Evolutionary conservation across 2,797 vertebrate genomes (phyloP), one percentile per base, ranked within the genome.

Genomic region (Poeciliopsis presidionis): DNA sequence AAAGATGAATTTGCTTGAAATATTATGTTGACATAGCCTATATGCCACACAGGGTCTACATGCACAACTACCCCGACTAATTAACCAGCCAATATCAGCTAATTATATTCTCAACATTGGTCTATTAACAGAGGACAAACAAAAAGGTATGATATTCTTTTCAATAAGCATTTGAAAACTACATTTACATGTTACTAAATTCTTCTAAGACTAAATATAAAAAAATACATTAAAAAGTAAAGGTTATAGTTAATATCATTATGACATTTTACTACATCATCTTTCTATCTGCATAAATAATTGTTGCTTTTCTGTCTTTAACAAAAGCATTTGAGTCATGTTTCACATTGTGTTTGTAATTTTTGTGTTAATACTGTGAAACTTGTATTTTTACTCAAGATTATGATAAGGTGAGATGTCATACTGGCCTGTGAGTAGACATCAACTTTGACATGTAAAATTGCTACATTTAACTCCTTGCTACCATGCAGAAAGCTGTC

Each of bases 81-180:
- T 65, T 65, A 65, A 65, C 33, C 61, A 65, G 61, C 61, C 61
- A 65, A 20, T 39, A 65, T 65, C 61, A 39, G 36, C 36, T 65
- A 22, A 65, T 65, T 65, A 65, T 36, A 63, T 12, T 36, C 30
- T 63, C 59, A 63, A 36, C 33, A 20, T 33, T 63, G 20, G 59
- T 18, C 30, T 36, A 63, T 33, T 5, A 63, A 63, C 9, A 33
- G 16, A 8, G 30, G 16, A 63, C 33, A 63, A 14, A n/a, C 33
- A 63, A 36, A 63, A 33, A 9, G 8, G 61, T 65, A 22, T 65
- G 30, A 65, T 39, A 65, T 65, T 63, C 18, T 39, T 1, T 65
- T 36, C 16, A 39, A 65, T 65, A 36, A 18, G 33, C 33, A 36
- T 4, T 39, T 65, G 5, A 65, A 65, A 65, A 39, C 33, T 36